These are phyloP conservation scores for Hyposoter didymator DNA, from an alignment of 2,888 invertebrate species.

Conservation along the genomic window DNA sequence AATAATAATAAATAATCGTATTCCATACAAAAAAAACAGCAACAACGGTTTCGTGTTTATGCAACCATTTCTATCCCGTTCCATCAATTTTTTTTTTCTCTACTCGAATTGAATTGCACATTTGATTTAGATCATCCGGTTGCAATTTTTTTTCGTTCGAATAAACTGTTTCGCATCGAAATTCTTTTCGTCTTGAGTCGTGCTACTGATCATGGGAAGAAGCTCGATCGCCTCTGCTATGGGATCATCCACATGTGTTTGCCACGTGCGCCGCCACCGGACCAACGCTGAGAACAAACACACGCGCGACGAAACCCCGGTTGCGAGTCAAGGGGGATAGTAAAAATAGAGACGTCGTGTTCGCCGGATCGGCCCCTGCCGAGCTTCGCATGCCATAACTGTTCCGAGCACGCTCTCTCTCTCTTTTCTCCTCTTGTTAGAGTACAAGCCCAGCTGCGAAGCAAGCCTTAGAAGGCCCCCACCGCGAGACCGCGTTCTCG, in stretches of 20 bases:
- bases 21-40: slow-evolving; percentile 69
- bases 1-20: slow-evolving; percentile 77
- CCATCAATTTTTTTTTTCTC: background rate
- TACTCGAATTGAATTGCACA: background rate
- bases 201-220: background rate
- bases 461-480: slow-evolving; percentile 77
- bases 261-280: slow-evolving; percentile 57
- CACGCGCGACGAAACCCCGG: slow-evolving; percentile 72
- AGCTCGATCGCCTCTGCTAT: too few relatives aligned
- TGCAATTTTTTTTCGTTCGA: background rate
- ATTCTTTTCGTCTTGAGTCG: slow-evolving; percentile 13
- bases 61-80: background rate
- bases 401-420: slow-evolving; percentile 15
- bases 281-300: slow-evolving; percentile 64
- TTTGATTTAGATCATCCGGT: background rate
- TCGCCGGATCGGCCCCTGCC: slow-evolving; percentile 20
- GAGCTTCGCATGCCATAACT: slow-evolving; percentile 66
- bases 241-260: slow-evolving; percentile 56
- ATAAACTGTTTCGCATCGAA: slow-evolving; percentile 33
- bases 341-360: slow-evolving; percentile 75
- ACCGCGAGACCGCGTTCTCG: slow-evolving; percentile 41
- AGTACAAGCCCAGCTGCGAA: slow-evolving; percentile 29
- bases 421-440: background rate
- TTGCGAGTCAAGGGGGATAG: slow-evolving; percentile 77
- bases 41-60: background rate